Conservation (phyloP, 2,797 vertebrate species). For the Poliocrania exsul region DNA sequence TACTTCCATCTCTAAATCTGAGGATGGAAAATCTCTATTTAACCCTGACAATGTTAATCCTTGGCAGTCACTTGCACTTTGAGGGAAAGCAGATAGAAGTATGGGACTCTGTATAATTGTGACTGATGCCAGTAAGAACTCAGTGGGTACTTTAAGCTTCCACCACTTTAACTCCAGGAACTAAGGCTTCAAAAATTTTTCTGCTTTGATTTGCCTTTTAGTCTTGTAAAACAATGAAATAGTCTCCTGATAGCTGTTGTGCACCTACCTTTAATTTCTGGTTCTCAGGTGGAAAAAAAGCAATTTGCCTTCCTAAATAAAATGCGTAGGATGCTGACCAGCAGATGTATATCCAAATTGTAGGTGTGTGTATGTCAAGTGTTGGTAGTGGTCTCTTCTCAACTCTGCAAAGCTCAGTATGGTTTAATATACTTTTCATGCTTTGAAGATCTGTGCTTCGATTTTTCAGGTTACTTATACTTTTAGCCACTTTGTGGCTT, state of each 20-base stretch:
- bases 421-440: not conserved
- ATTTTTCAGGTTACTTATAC: not conserved
- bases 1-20: not conserved
- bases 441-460: not conserved
- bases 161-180: accelerated
- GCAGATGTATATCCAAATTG: not conserved
- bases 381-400: not conserved
- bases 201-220: not conserved
- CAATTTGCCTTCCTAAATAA: not conserved
- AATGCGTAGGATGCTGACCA: not conserved
- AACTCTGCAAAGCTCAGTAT: not conserved
- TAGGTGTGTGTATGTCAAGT: not conserved
- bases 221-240: not conserved
- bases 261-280: not conserved
- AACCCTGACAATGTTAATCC: accelerated
- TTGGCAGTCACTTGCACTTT: not conserved
- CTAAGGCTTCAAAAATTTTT: not conserved
- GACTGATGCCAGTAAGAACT: not conserved
- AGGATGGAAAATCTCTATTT: not conserved
- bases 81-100: not conserved
- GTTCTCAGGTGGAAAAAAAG: accelerated
- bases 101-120: not conserved
- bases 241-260: not conserved
- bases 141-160: not conserved
- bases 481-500: conserved; percentile 1